Evolutionary conservation across 2,888 invertebrate species (phyloP), one percentile per base, ranked within the genome.

Genomic region (Apamea crenata): DNA sequence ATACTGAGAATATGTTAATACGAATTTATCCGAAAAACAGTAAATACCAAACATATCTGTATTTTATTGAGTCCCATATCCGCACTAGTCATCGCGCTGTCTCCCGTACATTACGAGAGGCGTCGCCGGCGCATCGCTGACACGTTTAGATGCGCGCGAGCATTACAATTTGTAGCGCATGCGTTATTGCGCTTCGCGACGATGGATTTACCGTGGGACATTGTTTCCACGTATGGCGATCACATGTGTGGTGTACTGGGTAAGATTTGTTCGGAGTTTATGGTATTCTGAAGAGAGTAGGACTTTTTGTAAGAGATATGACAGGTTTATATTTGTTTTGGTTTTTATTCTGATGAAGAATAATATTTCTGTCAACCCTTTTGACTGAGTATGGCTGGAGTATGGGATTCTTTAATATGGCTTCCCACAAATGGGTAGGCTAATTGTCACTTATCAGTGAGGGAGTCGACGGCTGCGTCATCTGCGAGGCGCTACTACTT

Each of bases 191-290:
- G 78, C 56, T 53, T 47, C 61, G 82, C 83, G 92, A 44, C 75
- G 93, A 93, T 88, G 88, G 93, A 93, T 91, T 91, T 93, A 93
- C 88, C 90, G 93, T 93, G 93, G 90, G 92, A 93, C 80, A 87
- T 91, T 91, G 88, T 87, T 87, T 84, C 84, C 81, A 78, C 90
- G 86, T 87, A 86, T 89, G 89, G 89, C 67, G 75, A 65, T 90
- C 90, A 88, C 84, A 88, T 89, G 91, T 84, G 32, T 50, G 12
- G 69, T 36, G 70, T 75, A 72, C 84, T 76, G 32, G 63, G 67
- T 73, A 67, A 53, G 66, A 74, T 74, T 74, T 68, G 72, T 74
- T 12, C 18, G 25, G 40, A 61, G 59, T 83, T 59, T 66, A 67
- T 21, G 8, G 29, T 36, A 59, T 44, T 59, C 12, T 72, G 47